These are phyloP conservation scores for Dromius quadrimaculatus DNA, from an alignment of 2,888 invertebrate species.

Conservation along the genomic window DNA sequence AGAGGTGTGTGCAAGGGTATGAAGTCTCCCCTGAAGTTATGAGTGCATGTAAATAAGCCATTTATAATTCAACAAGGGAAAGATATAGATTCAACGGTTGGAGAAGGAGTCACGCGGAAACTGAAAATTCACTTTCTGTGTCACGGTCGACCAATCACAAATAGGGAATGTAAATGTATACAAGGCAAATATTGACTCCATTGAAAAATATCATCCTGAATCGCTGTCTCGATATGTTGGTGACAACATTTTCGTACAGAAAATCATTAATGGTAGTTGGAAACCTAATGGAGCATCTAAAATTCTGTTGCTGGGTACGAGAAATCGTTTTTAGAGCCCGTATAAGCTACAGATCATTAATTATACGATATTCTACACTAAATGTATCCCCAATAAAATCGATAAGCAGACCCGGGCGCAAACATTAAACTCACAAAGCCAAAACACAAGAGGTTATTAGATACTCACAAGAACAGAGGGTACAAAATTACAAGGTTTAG, in stretches of 20 bases:
- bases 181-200: too few species aligned
- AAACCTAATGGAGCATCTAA: background rate
- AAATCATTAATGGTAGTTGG: too few species aligned
- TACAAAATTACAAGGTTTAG: conserved; percentile 38
- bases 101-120: conserved; percentile 34
- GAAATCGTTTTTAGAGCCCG: background rate
- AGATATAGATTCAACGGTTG: conserved; percentile 47
- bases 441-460: conserved; percentile 22
- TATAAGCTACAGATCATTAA: conserved; percentile 1
- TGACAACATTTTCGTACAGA: too few species aligned
- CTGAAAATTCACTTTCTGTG: conserved; percentile 43
- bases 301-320: background rate
- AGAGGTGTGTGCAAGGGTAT: background rate
- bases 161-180: too few species aligned
- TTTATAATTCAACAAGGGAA: conserved; percentile 49
- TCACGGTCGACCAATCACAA: conserved; percentile 22
- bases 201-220: too few species aligned
- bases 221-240: too few species aligned
- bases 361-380: background rate
- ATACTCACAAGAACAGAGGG: conserved; percentile 4
- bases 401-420: background rate
- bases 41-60: conserved; percentile 51
- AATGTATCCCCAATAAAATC: background rate
- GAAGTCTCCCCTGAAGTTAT: conserved; percentile 36
- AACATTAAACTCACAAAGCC: background rate